A percentile compares a stretch with the other conserved stretches of the same genome.
Conservation (phyloP, 2,797 vertebrate genomes). For the Ctenopoma kingsleyae region DNA sequence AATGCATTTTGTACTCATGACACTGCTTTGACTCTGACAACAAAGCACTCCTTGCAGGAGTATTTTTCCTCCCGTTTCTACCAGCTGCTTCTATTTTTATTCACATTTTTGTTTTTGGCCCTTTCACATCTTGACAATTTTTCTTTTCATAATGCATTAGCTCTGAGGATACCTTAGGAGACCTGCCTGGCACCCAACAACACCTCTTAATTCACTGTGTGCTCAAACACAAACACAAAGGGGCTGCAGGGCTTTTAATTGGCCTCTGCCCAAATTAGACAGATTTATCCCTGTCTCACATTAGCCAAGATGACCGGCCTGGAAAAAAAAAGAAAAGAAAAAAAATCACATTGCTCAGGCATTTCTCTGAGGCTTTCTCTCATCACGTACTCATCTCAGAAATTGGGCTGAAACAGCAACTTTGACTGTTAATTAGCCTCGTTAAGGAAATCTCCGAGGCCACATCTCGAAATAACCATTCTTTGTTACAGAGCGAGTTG, state of each 20-base stretch:
- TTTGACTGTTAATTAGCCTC: slow-evolving; percentile 74
- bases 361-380: slow-evolving; percentile 67
- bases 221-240: slow-evolving; percentile 27
- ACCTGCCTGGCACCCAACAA: slow-evolving; percentile 53
- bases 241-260: slow-evolving; percentile 67
- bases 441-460: slow-evolving; percentile 68
- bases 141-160: slow-evolving; percentile 44
- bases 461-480: slow-evolving; percentile 69
- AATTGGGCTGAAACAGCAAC: slow-evolving; percentile 68
- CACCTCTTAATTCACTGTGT: slow-evolving; percentile 58
- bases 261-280: slow-evolving; percentile 64
- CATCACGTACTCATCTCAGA: slow-evolving; percentile 1
- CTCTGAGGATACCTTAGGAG: slow-evolving; percentile 52
- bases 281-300: slow-evolving; percentile 58
- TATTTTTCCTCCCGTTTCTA: not conserved
- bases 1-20: not conserved
- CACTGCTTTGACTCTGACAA: slow-evolving; percentile 12
- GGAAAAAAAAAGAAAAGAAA: slow-evolving; percentile 2
- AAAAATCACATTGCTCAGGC: slow-evolving; percentile 46
- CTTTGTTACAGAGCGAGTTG: slow-evolving; percentile 47
- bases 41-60: slow-evolving; percentile 5
- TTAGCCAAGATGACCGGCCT: slow-evolving; percentile 60
- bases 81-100: slow-evolving; percentile 38
- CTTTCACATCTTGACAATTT: slow-evolving; percentile 29
- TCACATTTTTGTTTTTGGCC: slow-evolving; percentile 25